Evolutionary conservation across 2,113 vertebrate genomes (phyloP).

Genomic region (Muntiacus muntjak): DNA sequence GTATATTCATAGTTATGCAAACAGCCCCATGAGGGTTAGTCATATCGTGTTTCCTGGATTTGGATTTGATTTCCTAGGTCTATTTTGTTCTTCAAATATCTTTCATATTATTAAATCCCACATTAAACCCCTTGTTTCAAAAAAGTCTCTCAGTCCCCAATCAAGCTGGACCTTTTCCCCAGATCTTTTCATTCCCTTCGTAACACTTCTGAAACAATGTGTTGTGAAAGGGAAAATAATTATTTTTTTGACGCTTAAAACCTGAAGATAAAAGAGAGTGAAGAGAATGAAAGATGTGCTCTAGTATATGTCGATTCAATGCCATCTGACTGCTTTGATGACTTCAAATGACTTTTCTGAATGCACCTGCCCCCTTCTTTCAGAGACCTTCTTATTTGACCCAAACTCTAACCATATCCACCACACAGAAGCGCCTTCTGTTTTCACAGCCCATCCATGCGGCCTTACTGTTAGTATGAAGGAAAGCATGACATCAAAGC

Average conservation of each 20-base stretch:
- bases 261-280: not conserved
- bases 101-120: not conserved
- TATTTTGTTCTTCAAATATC: not conserved
- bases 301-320: not conserved
- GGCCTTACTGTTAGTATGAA: not conserved
- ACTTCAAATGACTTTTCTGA: not conserved
- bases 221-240: not conserved
- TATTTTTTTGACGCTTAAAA: not conserved
- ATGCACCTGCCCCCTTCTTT: not conserved
- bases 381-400: not conserved
- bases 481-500: not conserved
- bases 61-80: not conserved
- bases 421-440: not conserved
- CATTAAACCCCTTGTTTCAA: not conserved
- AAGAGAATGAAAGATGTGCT: not conserved
- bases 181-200: not conserved
- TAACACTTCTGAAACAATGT: not conserved
- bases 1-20: not conserved
- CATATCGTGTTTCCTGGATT: not conserved
- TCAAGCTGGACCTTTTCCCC: not conserved
- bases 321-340: not conserved
- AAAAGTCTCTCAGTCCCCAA: not conserved
- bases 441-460: not conserved
- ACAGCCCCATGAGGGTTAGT: not conserved
- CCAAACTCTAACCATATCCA: not conserved